Conservation (phyloP, 2,888 invertebrate species). For the Palloptera scutellata region DNA sequence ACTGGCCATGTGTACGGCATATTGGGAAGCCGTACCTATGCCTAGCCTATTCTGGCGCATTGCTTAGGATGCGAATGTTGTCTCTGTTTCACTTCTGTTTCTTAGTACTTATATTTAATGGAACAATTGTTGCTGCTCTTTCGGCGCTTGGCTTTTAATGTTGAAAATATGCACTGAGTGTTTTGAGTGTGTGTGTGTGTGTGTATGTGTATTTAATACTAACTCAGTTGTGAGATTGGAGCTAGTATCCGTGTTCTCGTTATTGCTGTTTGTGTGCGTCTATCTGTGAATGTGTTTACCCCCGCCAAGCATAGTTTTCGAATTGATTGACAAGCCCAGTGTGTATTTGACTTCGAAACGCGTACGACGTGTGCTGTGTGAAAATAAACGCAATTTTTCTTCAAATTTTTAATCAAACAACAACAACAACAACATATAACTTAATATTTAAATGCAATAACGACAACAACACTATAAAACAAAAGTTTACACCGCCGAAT, state of each 20-base stretch:
- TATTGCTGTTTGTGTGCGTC: conserved; percentile 38
- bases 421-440: conserved; percentile 19
- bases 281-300: conserved; percentile 48
- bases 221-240: no score
- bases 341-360: conserved; percentile 66
- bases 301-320: conserved; percentile 59
- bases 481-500: no score
- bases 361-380: conserved; percentile 63
- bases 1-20: no score
- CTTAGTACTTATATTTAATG: conserved; percentile 50
- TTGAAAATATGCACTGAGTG: background rate
- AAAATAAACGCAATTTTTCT: conserved; percentile 34
- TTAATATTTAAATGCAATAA: conserved; percentile 4
- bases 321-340: conserved; percentile 65
- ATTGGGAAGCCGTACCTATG: no score
- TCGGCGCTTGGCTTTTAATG: background rate
- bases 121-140: conserved; percentile 57
- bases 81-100: no score
- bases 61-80: no score
- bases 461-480: conserved; percentile 15
- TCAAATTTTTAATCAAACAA: conserved; percentile 28
- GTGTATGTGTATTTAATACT: no score
- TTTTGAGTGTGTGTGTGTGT: conserved; percentile 5
- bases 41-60: no score
- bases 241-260: conserved; percentile 27